Base-by-base conservation (phyloP, 92 coral and sea anemone genomes). In the Anthopleura xanthogrammica region DNA sequence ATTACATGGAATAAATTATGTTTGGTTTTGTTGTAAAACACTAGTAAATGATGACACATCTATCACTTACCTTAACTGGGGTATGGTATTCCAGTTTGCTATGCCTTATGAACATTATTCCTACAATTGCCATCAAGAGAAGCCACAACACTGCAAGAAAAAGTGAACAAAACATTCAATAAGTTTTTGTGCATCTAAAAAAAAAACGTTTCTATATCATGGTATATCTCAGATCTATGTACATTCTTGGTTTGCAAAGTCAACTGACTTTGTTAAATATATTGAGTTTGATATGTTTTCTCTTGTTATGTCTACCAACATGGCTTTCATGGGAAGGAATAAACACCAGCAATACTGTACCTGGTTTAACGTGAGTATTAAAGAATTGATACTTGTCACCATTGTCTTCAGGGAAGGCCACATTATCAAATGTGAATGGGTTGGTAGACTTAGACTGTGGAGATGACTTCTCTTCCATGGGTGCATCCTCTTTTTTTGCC, bases 281-380 rank as follows among this genome's bases (percentile, higher is more conserved):
- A 29, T 29, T 29, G 36, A 0, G 36, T 29, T 29, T 29, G 36
- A 29, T 29, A 29, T 29, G 36, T 29, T 29, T 29, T 29, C 36
- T 29, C 36, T 29, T 29, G 36, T 29, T 29, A 29, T 29, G 36
- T 29, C 36, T 29, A 29, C 36, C 36, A 29, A 29, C 36, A 29
- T 29, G 36, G 9, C 9, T 2, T 4, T 46, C 50, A 46, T 3
- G 50, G 50, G 50, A 46, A 46, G 50, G 7, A 46, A 46, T 46
- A 4, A 43, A 43, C 50, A 43, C 4, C 1, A 43, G 50, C 50
- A 4, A 46, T 54, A 2, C 58, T 36, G 17, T 94, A 96, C 99
- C 99, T 87, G 98, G 98, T 78, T 89, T 94, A 48, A 96, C 95
- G 58, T 94, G 98, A 29, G 96, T 96, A 56, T 83, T 96, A 77